Conservation (phyloP, 2,888 invertebrate genomes). For the Neoascia interrupta region DNA sequence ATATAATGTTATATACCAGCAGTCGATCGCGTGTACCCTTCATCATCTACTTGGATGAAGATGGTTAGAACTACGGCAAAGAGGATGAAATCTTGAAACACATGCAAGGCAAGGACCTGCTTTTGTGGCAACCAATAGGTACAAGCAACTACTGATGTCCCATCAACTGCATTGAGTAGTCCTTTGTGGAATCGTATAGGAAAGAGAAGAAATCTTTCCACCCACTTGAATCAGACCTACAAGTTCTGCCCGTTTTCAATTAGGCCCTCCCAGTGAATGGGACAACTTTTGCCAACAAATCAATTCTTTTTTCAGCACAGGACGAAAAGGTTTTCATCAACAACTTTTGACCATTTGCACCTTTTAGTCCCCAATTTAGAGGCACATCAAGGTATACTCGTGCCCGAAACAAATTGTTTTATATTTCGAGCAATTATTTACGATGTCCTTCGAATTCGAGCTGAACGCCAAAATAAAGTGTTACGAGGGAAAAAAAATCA, state of each 20-base stretch:
- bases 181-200: too few relatives aligned
- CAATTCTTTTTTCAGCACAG: too few relatives aligned
- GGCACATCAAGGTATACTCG: neutral
- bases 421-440: conserved; percentile 7
- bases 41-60: too few relatives aligned
- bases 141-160: neutral
- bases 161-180: too few relatives aligned
- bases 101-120: conserved; percentile 8
- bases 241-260: conserved; percentile 1
- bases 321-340: too few relatives aligned
- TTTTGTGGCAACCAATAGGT: too few relatives aligned
- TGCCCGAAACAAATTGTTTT: conserved; percentile 14
- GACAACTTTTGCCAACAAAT: conserved; percentile 2
- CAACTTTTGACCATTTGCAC: too few relatives aligned
- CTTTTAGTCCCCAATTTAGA: conserved; percentile 2
- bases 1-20: conserved; percentile 12
- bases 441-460: conserved; percentile 1
- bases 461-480: neutral
- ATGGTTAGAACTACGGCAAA: conserved; percentile 8
- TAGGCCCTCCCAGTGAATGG: neutral
- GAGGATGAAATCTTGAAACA: conserved; percentile 22
- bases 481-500: neutral
- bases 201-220: too few relatives aligned
- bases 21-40: too few relatives aligned
- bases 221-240: too few relatives aligned